phyloP scores from a whole-genome alignment of 2,113 vertebrate species.

The Entomyzon cyanotis region DNA sequence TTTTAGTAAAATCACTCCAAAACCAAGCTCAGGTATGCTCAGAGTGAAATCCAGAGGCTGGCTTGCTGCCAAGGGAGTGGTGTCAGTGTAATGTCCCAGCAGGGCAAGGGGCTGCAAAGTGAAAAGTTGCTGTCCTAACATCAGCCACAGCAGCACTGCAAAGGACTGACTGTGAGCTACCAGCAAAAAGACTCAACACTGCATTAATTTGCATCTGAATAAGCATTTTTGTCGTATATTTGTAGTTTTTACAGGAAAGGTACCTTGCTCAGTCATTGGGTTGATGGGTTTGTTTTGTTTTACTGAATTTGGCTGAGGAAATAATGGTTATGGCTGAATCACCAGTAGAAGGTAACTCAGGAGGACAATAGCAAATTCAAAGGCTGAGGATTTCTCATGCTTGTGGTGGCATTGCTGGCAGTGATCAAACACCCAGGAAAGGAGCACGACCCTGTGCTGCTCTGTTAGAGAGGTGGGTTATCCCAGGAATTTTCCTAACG shows the following conservation, averaged over 20 bases:
- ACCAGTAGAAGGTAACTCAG: neutral
- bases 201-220: slow-evolving; percentile 38
- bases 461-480: neutral
- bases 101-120: neutral
- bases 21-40: neutral
- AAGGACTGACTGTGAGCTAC: neutral
- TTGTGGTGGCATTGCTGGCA: slow-evolving; percentile 26
- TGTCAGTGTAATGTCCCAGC: accelerated
- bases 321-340: neutral
- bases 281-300: neutral
- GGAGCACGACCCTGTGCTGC: neutral
- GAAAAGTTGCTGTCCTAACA: neutral
- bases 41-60: neutral
- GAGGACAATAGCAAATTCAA: neutral
- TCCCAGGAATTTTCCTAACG: neutral
- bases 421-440: slow-evolving; percentile 16
- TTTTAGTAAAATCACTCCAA: neutral
- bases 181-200: neutral
- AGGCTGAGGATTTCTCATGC: neutral
- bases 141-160: neutral
- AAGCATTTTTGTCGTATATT: neutral
- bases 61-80: neutral
- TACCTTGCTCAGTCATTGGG: slow-evolving; percentile 12
- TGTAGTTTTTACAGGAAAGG: slow-evolving; percentile 32
- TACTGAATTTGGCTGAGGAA: slow-evolving; percentile 5